Conservation (phyloP, 2,113 vertebrate genomes). For the Eublepharis macularius region DNA sequence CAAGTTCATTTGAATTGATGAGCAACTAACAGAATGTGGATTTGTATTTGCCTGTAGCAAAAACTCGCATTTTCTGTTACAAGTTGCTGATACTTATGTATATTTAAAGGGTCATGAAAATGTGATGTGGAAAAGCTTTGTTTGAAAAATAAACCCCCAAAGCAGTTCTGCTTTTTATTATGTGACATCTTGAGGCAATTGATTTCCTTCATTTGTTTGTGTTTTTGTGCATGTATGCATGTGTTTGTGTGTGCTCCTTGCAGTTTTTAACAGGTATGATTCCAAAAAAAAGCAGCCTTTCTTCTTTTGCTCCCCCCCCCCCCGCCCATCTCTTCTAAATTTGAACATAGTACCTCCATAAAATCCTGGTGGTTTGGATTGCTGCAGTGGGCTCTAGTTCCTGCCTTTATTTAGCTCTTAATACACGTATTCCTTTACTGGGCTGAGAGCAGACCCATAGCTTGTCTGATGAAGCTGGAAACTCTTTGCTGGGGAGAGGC, state of each 20-base stretch:
- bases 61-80: not conserved
- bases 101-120: not conserved
- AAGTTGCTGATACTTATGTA: not conserved
- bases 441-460: not conserved
- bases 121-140: not conserved
- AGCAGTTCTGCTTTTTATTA: not conserved
- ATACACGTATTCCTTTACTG: not conserved
- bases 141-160: not conserved
- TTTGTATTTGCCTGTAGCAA: not conserved
- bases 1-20: not conserved
- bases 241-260: not conserved
- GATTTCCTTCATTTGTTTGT: not conserved
- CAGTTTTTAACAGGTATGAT: not conserved
- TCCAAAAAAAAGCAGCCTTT: not conserved
- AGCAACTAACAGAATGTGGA: not conserved
- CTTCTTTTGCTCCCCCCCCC: not conserved
- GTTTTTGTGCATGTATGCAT: too few relatives aligned
- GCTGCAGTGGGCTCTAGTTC: not conserved
- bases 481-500: not conserved
- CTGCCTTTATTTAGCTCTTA: not conserved
- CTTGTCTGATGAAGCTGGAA: not conserved
- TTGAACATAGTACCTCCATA: not conserved
- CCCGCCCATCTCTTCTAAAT: not conserved
- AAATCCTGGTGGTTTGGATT: not conserved
- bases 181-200: not conserved